Evolutionary conservation across 1,140 invertebrate species (phyloP).

Genomic region (Megalopta genalis): DNA sequence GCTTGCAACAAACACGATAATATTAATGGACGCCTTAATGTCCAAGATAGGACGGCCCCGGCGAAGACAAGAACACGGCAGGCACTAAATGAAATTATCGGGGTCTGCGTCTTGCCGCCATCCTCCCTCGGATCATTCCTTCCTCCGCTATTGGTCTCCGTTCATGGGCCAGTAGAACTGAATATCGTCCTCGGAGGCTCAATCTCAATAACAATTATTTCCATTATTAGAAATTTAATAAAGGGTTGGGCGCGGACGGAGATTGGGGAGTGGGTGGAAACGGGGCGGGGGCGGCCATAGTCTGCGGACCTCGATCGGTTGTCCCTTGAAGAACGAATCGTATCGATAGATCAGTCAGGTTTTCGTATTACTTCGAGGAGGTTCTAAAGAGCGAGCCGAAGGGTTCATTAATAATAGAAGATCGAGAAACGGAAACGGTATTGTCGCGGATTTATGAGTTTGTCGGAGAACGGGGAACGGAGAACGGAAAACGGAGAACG

Average conservation of each 20-base stretch:
- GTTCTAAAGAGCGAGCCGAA: conserved; percentile 7
- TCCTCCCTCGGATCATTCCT: conserved; percentile 47
- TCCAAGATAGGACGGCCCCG: not conserved
- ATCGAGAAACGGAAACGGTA: conserved; percentile 26
- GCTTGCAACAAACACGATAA: conserved; percentile 2
- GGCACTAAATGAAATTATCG: conserved; percentile 63
- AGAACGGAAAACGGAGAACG: not conserved
- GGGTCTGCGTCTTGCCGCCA: conserved; percentile 41
- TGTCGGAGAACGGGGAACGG: not conserved
- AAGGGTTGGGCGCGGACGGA: conserved; percentile 48
- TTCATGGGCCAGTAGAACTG: conserved; percentile 36
- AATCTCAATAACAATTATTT: conserved; percentile 76
- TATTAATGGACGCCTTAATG: conserved; percentile 37
- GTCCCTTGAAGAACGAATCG: conserved; percentile 50
- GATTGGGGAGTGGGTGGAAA: no score
- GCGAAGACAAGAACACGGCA: conserved; percentile 50
- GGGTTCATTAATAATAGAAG: conserved; percentile 25
- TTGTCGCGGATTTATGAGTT: conserved; percentile 17
- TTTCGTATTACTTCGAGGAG: conserved; percentile 42
- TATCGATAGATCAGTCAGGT: conserved; percentile 42
- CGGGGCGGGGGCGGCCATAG: not conserved
- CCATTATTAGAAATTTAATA: conserved; percentile 76
- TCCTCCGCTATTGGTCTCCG: conserved; percentile 17
- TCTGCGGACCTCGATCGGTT: not conserved
- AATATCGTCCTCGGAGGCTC: conserved; percentile 53